Percentiles rank a stretch among this genome's conserved stretches.
Evolutionary conservation across 2,888 invertebrate genomes (phyloP).

Genomic region (Oscheius sp.): DNA sequence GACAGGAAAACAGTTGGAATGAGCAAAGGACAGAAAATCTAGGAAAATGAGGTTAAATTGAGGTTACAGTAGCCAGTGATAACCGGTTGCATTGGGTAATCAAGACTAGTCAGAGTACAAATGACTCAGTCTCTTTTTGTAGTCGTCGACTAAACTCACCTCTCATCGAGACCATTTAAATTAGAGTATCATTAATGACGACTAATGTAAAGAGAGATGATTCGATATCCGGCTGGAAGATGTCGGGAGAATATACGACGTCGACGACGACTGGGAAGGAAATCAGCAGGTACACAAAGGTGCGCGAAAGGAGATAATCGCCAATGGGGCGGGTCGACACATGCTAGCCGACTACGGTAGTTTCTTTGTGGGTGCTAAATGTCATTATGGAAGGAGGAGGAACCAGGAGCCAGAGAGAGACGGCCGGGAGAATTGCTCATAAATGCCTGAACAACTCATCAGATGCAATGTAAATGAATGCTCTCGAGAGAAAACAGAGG

Average conservation of each 20-base stretch:
- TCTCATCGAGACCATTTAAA: background rate
- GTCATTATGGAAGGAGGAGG: constrained; percentile 34
- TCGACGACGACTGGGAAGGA: background rate
- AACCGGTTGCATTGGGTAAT: background rate
- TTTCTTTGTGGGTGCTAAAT: constrained; percentile 31
- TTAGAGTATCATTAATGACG: background rate
- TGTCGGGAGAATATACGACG: background rate
- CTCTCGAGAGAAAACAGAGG: constrained; percentile 29
- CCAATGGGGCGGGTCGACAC: constrained; percentile 14
- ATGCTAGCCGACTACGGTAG: constrained; percentile 13
- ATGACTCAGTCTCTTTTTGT: too few relatives aligned
- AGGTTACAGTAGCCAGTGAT: too few relatives aligned
- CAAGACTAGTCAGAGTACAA: background rate
- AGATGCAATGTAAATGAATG: constrained; percentile 57
- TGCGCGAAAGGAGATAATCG: constrained; percentile 29
- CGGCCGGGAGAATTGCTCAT: constrained; percentile 43
- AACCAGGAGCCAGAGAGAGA: background rate
- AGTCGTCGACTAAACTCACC: too few relatives aligned
- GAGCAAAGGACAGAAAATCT: too few relatives aligned
- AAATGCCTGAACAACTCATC: constrained; percentile 60
- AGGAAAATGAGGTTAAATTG: too few relatives aligned
- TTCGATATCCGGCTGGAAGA: constrained; percentile 11
- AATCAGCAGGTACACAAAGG: constrained; percentile 14
- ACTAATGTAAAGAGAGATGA: background rate
- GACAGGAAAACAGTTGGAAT: too few relatives aligned